Base-by-base conservation (phyloP, 2,888 invertebrate species). In the Glomeris marginata region DNA sequence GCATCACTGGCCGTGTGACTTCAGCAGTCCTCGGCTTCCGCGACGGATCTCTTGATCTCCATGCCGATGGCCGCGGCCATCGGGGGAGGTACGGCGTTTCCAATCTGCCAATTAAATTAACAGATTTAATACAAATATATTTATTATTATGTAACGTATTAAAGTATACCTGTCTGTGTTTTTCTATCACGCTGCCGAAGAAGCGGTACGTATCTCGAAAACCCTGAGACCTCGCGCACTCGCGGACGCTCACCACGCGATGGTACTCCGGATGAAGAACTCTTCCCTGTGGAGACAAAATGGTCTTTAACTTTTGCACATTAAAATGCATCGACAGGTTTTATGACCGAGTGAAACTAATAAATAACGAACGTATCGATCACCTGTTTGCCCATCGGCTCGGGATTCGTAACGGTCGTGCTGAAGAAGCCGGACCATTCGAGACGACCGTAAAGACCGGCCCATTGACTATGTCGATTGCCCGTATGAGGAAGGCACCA, bases 401-500 rank as follows among this genome's bases (percentile, higher is more conserved):
- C 86, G 18, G 87, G 86, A 69, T 86, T 86, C 16, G 72, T 72
- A 52, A 82, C 77, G 1, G 85, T 86, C 1, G 87, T 87, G 58
- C 80, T 78, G 67, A 86, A 87, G 71, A 80, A 84, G 2, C 85
- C 85, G 59, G 81, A 78, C 84, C 84, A 85, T 55, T 80, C 78
- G 11, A 87, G 66, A 34, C 87, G 75, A 1, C 74, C 87, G 61
- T 86, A 88, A 35, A 87, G 74, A 1, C 86, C 88, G 0, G 84
- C 77, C 87, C 87, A 87, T 69, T 87, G 73, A 67, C 84, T 84
- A 66, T 87, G 84, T 16, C 85, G 66, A 69, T 85, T 84, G 45
- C 77, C 84, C 1, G 87, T 87, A 65, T 87, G 87, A 10, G 86
- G 85, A 57, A 87, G 71, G 62, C 86, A 86, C 87, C 87, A 88